Percentiles rank a stretch among this genome's conserved stretches.
Evolutionary conservation across 2,113 vertebrate species (phyloP).

Genomic region (Arothron firmamentum): DNA sequence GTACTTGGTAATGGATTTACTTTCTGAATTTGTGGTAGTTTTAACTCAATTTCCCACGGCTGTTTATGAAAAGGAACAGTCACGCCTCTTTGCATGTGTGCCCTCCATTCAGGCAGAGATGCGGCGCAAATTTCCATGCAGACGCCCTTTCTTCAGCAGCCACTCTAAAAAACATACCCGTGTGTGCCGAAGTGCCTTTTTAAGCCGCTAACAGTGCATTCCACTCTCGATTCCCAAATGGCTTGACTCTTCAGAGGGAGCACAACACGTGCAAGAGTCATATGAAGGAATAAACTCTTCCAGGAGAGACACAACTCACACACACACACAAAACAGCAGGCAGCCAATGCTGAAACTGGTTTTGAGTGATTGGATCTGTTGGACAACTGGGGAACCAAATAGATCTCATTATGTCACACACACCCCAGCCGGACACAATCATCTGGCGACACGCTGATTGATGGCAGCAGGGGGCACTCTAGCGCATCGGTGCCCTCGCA

Average conservation of each 20-base stretch:
- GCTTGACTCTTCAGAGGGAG: background rate
- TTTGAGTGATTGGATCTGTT: slow-evolving; percentile 57
- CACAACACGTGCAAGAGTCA: slow-evolving; percentile 3
- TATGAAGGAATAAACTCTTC: slow-evolving; percentile 13
- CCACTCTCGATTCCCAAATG: background rate
- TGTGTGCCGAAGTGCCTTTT: slow-evolving; percentile 1
- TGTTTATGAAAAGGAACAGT: too few relatives aligned
- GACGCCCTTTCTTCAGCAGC: background rate
- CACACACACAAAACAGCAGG: slow-evolving; percentile 1
- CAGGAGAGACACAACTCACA: slow-evolving; percentile 15
- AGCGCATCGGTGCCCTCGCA: slow-evolving; percentile 53
- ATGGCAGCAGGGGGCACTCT: slow-evolving; percentile 50
- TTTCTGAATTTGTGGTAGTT: too few relatives aligned
- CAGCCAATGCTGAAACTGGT: slow-evolving; percentile 38
- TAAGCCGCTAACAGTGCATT: background rate
- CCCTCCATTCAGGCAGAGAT: too few relatives aligned
- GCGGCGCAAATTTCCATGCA: background rate
- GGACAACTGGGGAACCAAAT: slow-evolving; percentile 60
- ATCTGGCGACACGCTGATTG: slow-evolving; percentile 66
- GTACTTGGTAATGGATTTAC: too few relatives aligned
- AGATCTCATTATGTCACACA: slow-evolving; percentile 62
- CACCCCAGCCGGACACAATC: slow-evolving; percentile 59
- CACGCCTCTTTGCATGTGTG: too few relatives aligned
- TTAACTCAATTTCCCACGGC: too few relatives aligned
- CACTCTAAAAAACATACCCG: background rate